A percentile compares a stretch with the other conserved stretches of the same genome.
phyloP scores from a whole-genome alignment of 2,113 vertebrate species.

The Laticauda colubrina region DNA sequence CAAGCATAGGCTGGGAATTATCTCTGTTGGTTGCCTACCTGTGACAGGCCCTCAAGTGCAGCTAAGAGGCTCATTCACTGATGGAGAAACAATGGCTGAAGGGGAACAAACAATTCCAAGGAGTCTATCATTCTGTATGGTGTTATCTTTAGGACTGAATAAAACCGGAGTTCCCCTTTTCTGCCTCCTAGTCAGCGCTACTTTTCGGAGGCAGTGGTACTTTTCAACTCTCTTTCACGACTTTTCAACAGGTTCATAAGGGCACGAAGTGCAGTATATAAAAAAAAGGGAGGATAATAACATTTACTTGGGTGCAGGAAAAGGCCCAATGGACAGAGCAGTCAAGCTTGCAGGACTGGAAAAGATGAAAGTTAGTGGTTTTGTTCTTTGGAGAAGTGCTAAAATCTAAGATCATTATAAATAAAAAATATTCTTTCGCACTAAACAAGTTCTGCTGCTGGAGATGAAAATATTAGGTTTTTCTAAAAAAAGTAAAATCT shows the following conservation, averaged over 20 bases:
- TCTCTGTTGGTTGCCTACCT: conserved; percentile 95
- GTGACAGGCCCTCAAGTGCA: conserved; percentile 92
- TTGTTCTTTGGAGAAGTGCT: conserved; percentile 58
- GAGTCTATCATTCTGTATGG: conserved; percentile 97
- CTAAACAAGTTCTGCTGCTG: conserved; percentile 46
- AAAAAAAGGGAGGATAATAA: conserved; percentile 83
- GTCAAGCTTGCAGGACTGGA: conserved; percentile 76
- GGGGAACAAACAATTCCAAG: conserved; percentile 91
- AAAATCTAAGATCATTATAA: conserved; percentile 65
- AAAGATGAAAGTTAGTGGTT: conserved; percentile 69
- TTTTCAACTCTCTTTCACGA: conserved; percentile 86
- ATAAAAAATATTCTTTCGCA: conserved; percentile 60
- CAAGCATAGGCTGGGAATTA: conserved; percentile 92
- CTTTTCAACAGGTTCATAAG: conserved; percentile 92
- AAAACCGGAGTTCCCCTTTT: conserved; percentile 89
- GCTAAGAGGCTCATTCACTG: conserved; percentile 89
- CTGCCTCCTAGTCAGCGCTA: conserved; percentile 79
- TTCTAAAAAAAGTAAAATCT: conserved; percentile 32
- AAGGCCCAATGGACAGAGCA: conserved; percentile 76
- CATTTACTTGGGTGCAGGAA: conserved; percentile 80
- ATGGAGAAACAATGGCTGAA: conserved; percentile 82
- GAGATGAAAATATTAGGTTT: conserved; percentile 41
- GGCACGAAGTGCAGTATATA: conserved; percentile 94
- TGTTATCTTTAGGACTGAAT: conserved; percentile 98
- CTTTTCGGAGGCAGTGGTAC: conserved; percentile 87